A percentile compares a stretch with the other conserved stretches of the same genome.
phyloP scores from a whole-genome alignment of 2,888 invertebrate species.

The Acleris sparsana region DNA sequence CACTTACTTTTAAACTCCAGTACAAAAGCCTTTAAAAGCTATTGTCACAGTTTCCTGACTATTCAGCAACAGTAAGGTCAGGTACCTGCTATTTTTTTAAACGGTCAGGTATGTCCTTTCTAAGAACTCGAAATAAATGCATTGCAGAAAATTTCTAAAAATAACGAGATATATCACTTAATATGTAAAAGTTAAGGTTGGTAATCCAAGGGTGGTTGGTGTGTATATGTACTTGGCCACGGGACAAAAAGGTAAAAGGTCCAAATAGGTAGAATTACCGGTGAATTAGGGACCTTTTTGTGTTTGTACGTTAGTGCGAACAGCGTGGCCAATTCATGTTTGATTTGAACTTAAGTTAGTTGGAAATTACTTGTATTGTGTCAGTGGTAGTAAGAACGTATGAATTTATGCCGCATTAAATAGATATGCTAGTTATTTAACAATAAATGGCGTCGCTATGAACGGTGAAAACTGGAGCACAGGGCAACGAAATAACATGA shows the following conservation, averaged over 20 bases:
- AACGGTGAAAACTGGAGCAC: too few relatives aligned
- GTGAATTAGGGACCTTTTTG: slow-evolving; percentile 40
- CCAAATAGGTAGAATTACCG: slow-evolving; percentile 45
- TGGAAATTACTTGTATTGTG: too few relatives aligned
- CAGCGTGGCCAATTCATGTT: slow-evolving; percentile 1
- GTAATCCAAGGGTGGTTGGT: slow-evolving; percentile 2
- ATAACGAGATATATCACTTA: slow-evolving; percentile 37
- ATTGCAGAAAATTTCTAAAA: slow-evolving; percentile 48
- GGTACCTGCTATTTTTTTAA: slow-evolving; percentile 61
- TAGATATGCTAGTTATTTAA: too few relatives aligned
- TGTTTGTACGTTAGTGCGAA: slow-evolving; percentile 21
- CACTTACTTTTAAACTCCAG: slow-evolving; percentile 17
- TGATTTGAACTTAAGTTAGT: slow-evolving; percentile 6
- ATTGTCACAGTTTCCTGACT: slow-evolving; percentile 75
- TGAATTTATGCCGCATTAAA: too few relatives aligned
- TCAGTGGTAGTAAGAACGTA: too few relatives aligned
- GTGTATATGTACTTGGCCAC: slow-evolving; percentile 40
- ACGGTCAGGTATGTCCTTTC: slow-evolving; percentile 65
- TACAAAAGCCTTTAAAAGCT: slow-evolving; percentile 49
- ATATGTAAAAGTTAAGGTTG: slow-evolving; percentile 45
- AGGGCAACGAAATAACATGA: too few relatives aligned
- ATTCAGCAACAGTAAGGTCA: slow-evolving; percentile 63
- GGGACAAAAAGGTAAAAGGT: slow-evolving; percentile 40
- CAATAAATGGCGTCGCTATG: too few relatives aligned
- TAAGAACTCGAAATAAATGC: slow-evolving; percentile 51